A percentile compares a stretch with the other conserved stretches of the same genome.
Evolutionary conservation across 2,113 vertebrate species (phyloP).

Genomic region (Chiloscyllium plagiosum): DNA sequence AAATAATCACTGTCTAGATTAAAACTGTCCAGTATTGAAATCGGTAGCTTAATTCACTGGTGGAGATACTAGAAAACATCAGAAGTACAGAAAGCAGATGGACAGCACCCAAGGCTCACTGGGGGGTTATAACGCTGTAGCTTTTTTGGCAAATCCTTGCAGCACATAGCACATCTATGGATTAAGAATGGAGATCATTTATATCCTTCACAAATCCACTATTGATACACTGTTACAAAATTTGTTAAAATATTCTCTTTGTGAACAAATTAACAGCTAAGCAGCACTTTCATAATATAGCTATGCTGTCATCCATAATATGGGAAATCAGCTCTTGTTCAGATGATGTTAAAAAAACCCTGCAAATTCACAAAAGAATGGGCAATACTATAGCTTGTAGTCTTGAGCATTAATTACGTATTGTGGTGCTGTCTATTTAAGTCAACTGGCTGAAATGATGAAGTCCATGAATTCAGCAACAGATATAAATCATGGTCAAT

Average conservation of each 20-base stretch:
- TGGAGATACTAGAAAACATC: slow-evolving; percentile 23
- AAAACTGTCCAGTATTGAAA: slow-evolving; percentile 18
- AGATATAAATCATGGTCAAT: neutral
- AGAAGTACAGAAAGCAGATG: slow-evolving; percentile 11
- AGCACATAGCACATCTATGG: slow-evolving; percentile 11
- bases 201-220: slow-evolving; percentile 27
- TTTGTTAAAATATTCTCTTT: slow-evolving; percentile 6
- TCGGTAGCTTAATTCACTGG: slow-evolving; percentile 28
- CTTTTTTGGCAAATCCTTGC: slow-evolving; percentile 29
- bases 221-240: slow-evolving; percentile 12
- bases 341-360: neutral
- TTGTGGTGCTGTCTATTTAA: neutral
- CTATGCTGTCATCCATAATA: neutral
- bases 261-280: slow-evolving; percentile 20
- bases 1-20: slow-evolving; percentile 29
- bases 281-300: slow-evolving; percentile 27
- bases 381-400: neutral
- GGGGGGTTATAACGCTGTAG: slow-evolving; percentile 25
- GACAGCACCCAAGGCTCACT: neutral
- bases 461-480: neutral
- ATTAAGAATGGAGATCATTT: slow-evolving; percentile 7
- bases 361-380: slow-evolving; percentile 8
- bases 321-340: slow-evolving; percentile 8
- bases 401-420: neutral
- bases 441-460: neutral